Conservation (phyloP, 2,113 vertebrate species). For the Lophochroa leadbeateri region DNA sequence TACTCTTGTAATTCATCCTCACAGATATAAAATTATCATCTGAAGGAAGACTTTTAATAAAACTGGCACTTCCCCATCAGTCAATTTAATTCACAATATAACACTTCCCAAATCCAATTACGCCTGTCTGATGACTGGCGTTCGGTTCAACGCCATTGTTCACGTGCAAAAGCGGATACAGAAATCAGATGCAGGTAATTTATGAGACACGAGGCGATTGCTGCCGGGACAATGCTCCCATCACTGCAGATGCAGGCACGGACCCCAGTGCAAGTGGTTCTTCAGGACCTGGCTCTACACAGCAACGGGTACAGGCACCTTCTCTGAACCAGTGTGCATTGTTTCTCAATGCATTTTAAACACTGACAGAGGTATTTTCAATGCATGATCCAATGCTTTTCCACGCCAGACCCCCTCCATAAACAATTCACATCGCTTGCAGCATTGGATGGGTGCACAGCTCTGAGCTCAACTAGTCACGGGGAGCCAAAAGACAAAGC, state of each 20-base stretch:
- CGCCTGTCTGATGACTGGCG: conserved; percentile 54
- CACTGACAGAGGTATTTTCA: background rate
- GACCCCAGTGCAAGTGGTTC: background rate
- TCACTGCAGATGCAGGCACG: background rate
- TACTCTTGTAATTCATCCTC: conserved; percentile 56
- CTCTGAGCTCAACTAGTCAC: background rate
- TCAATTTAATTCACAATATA: conserved; percentile 67
- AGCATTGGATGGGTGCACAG: background rate
- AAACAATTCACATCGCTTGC: background rate
- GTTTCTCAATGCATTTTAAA: background rate
- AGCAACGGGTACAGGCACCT: rapidly evolving
- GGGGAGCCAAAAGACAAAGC: background rate
- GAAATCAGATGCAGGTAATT: background rate
- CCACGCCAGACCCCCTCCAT: background rate
- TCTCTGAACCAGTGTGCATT: rapidly evolving
- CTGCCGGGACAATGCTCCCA: background rate
- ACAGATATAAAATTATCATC: conserved; percentile 58
- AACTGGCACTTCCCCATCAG: conserved; percentile 68
- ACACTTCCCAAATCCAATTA: conserved; percentile 63
- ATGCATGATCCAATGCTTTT: rapidly evolving
- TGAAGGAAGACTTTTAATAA: conserved; percentile 63
- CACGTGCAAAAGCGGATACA: conserved; percentile 3
- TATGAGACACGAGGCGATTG: background rate
- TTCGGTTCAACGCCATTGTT: background rate
- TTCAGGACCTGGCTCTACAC: background rate